Base-by-base conservation (phyloP, 2,888 invertebrate genomes). In the Dryobota labecula region DNA sequence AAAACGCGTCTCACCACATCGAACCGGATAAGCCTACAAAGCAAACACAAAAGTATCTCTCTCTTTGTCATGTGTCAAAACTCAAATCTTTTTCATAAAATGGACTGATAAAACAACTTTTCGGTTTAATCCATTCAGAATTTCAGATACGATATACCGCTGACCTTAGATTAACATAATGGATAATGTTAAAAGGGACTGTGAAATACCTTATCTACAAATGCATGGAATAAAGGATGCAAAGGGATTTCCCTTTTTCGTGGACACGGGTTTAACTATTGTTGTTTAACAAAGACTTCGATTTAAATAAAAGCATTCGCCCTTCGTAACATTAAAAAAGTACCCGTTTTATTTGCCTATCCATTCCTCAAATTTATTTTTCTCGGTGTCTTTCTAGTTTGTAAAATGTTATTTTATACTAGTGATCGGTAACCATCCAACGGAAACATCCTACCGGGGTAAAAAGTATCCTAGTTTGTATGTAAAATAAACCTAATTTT, bases 91-190 rank as follows among this genome's bases (percentile, higher is more conserved):
- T 87, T 78, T 83, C 79, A 84, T 83, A 84, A 87, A 82, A 84
- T 72, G 73, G 63, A 78, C 72, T 89, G 86, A 90, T 89, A 89
- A 90, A 90, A 86, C 85, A 89, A 90, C 88, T 90, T 90, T 91
- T 81, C 82, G 83, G 86, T 89, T 82, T 92, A 92, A 92, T 92
- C 90, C 92, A 89, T 70, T 76, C 43, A 63, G 63, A 76, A 76
- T 63, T 92, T 92, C 89, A 90, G 91, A 90, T 85, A 88, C 86
- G 92, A 92, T 92, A 92, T 92, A 91, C 89, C 90, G 89, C 88
- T 90, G 90, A 90, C 92, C 92, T 90, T 86, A 92, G 92, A 94
- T 94, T 92, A 92, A 90, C 92, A 93, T 93, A 92, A 91, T 92
- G 92, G 92, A 91, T 91, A 91, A 92, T 90, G 92, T 92, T 90